phyloP scores from a whole-genome alignment of 2,888 invertebrate species.

The Hypsopygia costalis region DNA sequence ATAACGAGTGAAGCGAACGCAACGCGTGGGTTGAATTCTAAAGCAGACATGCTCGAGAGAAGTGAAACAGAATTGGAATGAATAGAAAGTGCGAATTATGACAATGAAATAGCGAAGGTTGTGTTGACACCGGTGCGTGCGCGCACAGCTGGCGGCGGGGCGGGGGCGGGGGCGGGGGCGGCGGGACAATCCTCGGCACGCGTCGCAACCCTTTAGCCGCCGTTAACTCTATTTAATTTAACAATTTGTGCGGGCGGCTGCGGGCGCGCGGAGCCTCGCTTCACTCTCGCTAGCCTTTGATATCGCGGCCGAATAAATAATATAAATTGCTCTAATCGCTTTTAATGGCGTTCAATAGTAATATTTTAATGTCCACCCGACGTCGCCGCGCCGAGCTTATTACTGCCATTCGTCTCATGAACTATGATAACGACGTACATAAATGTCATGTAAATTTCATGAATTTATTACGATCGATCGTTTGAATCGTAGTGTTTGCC shows the following conservation, averaged over 20 bases:
- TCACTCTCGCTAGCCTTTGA: conserved; percentile 25
- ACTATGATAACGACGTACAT: too few relatives aligned
- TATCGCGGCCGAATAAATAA: conserved; percentile 48
- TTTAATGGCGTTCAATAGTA: conserved; percentile 34
- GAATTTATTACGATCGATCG: too few relatives aligned
- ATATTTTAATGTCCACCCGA: conserved; percentile 18
- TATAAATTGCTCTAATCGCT: conserved; percentile 65
- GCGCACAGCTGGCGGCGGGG: conserved; percentile 22
- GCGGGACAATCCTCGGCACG: conserved; percentile 30
- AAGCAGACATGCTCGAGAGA: too few relatives aligned
- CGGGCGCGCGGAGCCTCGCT: conserved; percentile 9
- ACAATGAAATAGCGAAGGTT: conserved; percentile 23
- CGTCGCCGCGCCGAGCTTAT: conserved; percentile 11
- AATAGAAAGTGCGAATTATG: conserved; percentile 27
- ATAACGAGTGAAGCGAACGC: too few relatives aligned
- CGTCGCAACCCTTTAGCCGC: conserved; percentile 50
- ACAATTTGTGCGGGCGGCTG: conserved; percentile 27
- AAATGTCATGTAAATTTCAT: too few relatives aligned
- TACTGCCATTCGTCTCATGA: conserved; percentile 1
- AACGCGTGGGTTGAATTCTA: too few relatives aligned
- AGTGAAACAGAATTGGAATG: conserved; percentile 34
- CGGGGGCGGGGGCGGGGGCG: conserved; percentile 7
- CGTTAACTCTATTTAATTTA: conserved; percentile 53
- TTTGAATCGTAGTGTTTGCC: too few relatives aligned
- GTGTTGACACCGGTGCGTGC: conserved; percentile 25